Evolutionary conservation across 1,140 invertebrate species (phyloP), one percentile per base, ranked within the genome.

Genomic region (Cydia pomonella): DNA sequence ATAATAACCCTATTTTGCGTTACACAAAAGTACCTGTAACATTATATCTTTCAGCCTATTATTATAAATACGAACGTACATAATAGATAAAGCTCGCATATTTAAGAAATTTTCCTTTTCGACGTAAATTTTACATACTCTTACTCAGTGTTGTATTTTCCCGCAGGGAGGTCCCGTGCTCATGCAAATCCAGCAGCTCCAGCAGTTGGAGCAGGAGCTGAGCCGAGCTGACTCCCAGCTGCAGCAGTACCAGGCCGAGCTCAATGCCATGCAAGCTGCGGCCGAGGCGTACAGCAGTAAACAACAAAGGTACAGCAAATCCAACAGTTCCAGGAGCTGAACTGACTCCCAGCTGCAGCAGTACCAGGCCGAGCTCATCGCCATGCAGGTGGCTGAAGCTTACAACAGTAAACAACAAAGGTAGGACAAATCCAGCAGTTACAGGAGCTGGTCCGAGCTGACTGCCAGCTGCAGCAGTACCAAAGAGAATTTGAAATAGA

Each of bases 371-470:
- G 89, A 95, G 82, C 89, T 96, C 18, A 83, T 79, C 62, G 88
- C 92, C 74, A 82, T 95, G 80, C 92, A 93, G 62, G 79, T 89
- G 10, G 94, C 94, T 3, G 94, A 95, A 16, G 88, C 90, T 16
- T 97, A 95, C 83, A 93, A 91, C 25, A 84, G 93, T 0, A 77
- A 96, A 4, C 97, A 96, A 79, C 95, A 97, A 77, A 94, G 77
- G 88, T 91, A 69, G 33, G 50, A 29, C 7, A 38, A 66, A 76
- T n/a, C 0, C 93, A 93, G 50, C 77, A 84, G 75, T 77, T 93
- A 79, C 79, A 93, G 44, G 87, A 95, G 79, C 83, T 96, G 1
- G 84, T 92, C 23, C 62, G 84, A 0, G 94, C 94, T 72, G 90
- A 95, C 80, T 73, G 84, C 2, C 87, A 94, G 77, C 86, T 96